Evolutionary conservation across 2,888 invertebrate species (phyloP), one percentile per base, ranked within the genome.

Genomic region (Scaptomyza polygonia): DNA sequence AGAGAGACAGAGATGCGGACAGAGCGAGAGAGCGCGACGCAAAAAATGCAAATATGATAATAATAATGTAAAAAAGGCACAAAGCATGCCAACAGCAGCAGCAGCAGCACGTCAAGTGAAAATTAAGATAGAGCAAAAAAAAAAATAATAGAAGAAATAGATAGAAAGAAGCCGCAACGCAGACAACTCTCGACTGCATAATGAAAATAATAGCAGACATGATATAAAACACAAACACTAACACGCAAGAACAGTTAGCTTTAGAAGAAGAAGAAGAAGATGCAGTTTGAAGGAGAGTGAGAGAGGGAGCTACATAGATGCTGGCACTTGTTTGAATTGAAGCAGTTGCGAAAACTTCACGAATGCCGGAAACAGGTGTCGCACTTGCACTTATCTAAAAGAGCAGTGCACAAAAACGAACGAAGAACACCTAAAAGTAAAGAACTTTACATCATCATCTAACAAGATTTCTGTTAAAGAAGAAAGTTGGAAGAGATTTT

Each of bases 21-120:
- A 54, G 11, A 48, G 51, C 18, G 43, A 30, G 36, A 52, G 45
- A 52, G 40, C 3, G 39, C 40, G 32, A 1, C 34, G 21, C n/a
- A 68, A 82, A 84, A 81, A 82, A 84, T 86, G 81, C 81, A 81
- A 81, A 81, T 81, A 86, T 86, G 72, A 81, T 86, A 84, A 86
- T 81, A 84, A 84, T 80, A 79, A 75, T 79, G 67, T 67, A 63
- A 77, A 67, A 77, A 67, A 67, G 40, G 62, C 55, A 75, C 58
- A 61, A 65, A 43, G 51, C 57, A 71, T 57, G 39, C 39, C 39
- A 39, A 76, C 55, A 47, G 39, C 52, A 64, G 71, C 79, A 65
- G 77, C 74, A 70, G 16, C 70, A 72, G 76, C 77, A 83, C 74
- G 82, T 79, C 79, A 82, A 87, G 86, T 86, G 72, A 88, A 84